Percentiles rank a stretch among this genome's conserved stretches.
Conservation (phyloP, 2,888 invertebrate genomes). For the Drosophila anomalata region DNA sequence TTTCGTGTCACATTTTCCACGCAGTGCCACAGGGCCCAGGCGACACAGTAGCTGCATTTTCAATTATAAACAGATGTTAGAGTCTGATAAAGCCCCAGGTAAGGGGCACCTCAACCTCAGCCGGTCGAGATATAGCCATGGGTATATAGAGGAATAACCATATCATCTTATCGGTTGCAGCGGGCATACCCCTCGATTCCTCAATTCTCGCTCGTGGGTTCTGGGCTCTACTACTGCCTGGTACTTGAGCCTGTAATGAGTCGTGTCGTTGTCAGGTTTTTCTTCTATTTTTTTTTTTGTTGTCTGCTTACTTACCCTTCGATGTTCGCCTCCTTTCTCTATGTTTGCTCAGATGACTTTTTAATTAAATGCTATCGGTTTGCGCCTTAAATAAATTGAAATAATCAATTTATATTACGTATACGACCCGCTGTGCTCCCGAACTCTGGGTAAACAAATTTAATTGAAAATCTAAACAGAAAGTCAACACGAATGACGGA, state of each 20-base stretch:
- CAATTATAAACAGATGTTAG: slow-evolving; percentile 82
- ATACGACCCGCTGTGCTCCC: slow-evolving; percentile 51
- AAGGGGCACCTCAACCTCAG: slow-evolving; percentile 12
- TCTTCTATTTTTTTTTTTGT: not conserved
- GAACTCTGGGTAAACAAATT: slow-evolving; percentile 73
- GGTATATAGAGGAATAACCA: slow-evolving; percentile 11
- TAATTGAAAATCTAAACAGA: slow-evolving; percentile 80
- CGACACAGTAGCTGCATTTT: slow-evolving; percentile 81
- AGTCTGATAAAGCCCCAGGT: slow-evolving; percentile 65
- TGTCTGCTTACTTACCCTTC: slow-evolving; percentile 3
- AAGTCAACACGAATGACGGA: slow-evolving; percentile 66
- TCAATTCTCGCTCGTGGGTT: slow-evolving; percentile 15
- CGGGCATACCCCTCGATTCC: slow-evolving; percentile 7
- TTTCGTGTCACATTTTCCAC: slow-evolving; percentile 64
- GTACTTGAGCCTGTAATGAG: slow-evolving; percentile 77
- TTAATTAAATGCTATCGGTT: slow-evolving; percentile 76
- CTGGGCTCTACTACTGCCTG: slow-evolving; percentile 30
- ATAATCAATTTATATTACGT: slow-evolving; percentile 78
- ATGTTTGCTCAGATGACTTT: slow-evolving; percentile 76
- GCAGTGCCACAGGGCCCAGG: slow-evolving; percentile 27
- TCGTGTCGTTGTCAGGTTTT: slow-evolving; percentile 55
- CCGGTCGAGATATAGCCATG: slow-evolving; percentile 13
- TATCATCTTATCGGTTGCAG: slow-evolving; percentile 39
- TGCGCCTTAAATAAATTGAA: slow-evolving; percentile 76
- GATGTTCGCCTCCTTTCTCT: slow-evolving; percentile 5